These are phyloP conservation scores for Margaritifera margaritifera DNA, from an alignment of 2,888 invertebrate species.

Conservation along the genomic window DNA sequence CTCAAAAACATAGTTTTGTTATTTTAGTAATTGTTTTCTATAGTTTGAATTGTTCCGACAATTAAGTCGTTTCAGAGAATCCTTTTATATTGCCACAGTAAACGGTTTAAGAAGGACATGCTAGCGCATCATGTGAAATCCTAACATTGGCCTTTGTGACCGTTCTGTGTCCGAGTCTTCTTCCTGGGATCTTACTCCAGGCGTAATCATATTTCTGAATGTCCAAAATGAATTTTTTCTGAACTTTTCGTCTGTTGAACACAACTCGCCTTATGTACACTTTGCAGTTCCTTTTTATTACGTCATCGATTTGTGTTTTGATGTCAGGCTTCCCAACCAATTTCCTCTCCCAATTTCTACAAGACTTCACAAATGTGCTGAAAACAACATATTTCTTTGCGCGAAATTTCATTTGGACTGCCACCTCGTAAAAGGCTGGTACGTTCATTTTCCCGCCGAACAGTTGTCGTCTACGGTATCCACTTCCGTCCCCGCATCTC, in stretches of 20 bases:
- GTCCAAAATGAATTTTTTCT: conserved; percentile 15
- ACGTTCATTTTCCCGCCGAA: conserved; percentile 35
- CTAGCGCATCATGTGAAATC: conserved; percentile 6
- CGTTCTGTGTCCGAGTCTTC: conserved; percentile 9
- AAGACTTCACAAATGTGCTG: conserved; percentile 23
- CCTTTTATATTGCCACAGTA: too few relatives aligned
- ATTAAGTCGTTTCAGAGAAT: too few relatives aligned
- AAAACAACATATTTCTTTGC: conserved; percentile 39
- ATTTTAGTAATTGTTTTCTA: too few relatives aligned
- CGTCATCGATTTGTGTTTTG: conserved; percentile 33
- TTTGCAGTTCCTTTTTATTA: conserved; percentile 32
- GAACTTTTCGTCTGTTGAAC: conserved; percentile 21
- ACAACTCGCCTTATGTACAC: conserved; percentile 34
- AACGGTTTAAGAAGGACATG: too few relatives aligned
- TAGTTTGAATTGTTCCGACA: too few relatives aligned
- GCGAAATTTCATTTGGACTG: conserved; percentile 30
- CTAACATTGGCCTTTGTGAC: conserved; percentile 13
- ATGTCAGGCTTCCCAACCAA: conserved; percentile 32
- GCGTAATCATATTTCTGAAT: conserved; percentile 43
- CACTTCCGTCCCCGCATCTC: conserved; percentile 27
- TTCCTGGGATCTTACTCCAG: conserved; percentile 18
- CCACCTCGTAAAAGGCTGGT: conserved; percentile 48
- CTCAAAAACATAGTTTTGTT: too few relatives aligned
- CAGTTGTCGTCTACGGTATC: conserved; percentile 30
- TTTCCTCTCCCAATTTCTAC: conserved; percentile 37